These are phyloP conservation scores for Saccopteryx leptura DNA, from an alignment of 2,113 vertebrate species.

Conservation along the genomic window DNA sequence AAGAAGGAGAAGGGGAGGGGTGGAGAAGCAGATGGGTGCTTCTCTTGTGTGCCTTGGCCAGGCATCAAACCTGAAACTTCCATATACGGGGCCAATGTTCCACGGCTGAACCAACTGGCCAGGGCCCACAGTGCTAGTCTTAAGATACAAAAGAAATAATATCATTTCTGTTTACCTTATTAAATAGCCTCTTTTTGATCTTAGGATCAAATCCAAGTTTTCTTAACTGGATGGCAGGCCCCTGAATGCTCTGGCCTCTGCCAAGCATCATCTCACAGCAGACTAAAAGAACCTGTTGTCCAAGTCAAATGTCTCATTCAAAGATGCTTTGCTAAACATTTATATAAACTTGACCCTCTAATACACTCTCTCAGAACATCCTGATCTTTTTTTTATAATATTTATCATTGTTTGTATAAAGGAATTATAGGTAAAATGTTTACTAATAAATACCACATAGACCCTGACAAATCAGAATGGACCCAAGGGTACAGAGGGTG, in stretches of 20 bases:
- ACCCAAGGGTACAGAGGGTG: background rate
- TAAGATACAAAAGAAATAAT: background rate
- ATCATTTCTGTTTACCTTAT: background rate
- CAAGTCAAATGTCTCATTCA: background rate
- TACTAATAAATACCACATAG: background rate
- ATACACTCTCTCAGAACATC: background rate
- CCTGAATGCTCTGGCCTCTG: background rate
- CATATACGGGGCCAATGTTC: too few species aligned
- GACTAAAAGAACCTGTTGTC: background rate
- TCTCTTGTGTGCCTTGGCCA: too few species aligned
- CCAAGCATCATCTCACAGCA: background rate
- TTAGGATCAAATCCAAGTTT: background rate
- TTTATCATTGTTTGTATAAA: background rate
- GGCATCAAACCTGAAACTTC: too few species aligned
- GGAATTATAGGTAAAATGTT: background rate
- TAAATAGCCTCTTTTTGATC: background rate
- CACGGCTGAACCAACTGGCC: too few species aligned
- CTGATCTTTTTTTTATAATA: background rate
- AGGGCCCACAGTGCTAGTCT: background rate
- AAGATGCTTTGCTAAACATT: background rate
- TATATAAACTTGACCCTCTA: background rate
- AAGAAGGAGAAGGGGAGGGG: too few species aligned
- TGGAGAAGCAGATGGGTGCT: too few species aligned
- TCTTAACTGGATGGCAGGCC: background rate
- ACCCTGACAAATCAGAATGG: background rate